Percentiles rank a stretch among this genome's conserved stretches.
phyloP scores from a whole-genome alignment of 1,140 invertebrate genomes.

The Musca vetustissima region DNA sequence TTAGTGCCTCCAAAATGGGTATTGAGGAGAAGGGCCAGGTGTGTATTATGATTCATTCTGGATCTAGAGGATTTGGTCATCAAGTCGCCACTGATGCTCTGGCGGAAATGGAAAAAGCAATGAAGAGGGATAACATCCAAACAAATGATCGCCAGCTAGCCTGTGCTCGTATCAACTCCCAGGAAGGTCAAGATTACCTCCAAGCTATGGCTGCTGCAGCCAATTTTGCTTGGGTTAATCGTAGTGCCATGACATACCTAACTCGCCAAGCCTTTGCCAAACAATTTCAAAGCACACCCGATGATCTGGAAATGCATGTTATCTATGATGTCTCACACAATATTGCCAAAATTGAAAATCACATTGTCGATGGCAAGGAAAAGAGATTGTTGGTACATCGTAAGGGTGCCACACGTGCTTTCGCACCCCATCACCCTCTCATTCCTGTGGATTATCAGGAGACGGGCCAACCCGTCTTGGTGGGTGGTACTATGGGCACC shows the following conservation, averaged over 20 bases:
- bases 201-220: constrained; percentile 99
- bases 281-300: constrained; percentile 92
- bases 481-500: constrained; percentile 99
- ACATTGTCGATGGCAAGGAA: constrained; percentile 93
- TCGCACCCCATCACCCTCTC: constrained; percentile 97
- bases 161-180: constrained; percentile 92
- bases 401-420: constrained; percentile 94
- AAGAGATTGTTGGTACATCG: constrained; percentile 95
- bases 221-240: constrained; percentile 99
- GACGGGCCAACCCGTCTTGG: constrained; percentile 97
- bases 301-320: constrained; percentile 99
- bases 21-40: constrained; percentile 95
- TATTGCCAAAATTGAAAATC: constrained; percentile 98
- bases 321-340: constrained; percentile 99
- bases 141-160: constrained; percentile 98
- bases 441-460: constrained; percentile 99
- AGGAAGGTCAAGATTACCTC: constrained; percentile 95
- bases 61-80: constrained; percentile 97
- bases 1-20: constrained; percentile 97
- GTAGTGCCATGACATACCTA: constrained; percentile 99
- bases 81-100: constrained; percentile 99
- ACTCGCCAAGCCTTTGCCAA: constrained; percentile 97
- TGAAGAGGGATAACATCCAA: constrained; percentile 97
- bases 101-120: constrained; percentile 99
- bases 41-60: constrained; percentile 99